A percentile compares a stretch with the other conserved stretches of the same genome.
Conservation (phyloP, 2,797 vertebrate genomes). For the Martes flavigula region DNA sequence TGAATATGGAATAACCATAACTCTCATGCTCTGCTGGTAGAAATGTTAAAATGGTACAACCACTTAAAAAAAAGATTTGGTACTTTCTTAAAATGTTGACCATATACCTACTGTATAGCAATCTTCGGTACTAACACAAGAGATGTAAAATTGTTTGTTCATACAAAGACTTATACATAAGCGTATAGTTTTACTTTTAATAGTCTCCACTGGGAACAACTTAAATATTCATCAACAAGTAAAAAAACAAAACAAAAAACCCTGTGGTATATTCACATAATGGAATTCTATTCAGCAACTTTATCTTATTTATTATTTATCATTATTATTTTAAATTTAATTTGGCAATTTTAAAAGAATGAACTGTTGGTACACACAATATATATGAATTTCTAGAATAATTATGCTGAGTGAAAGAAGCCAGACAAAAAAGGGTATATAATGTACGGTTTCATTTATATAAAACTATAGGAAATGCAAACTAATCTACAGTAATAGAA, state of each 20-base stretch:
- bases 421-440: background rate
- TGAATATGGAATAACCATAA: background rate
- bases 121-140: background rate
- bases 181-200: background rate
- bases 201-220: background rate
- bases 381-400: background rate
- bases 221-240: background rate
- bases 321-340: background rate
- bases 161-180: background rate
- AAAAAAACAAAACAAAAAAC: background rate
- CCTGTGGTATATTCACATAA: background rate
- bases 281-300: background rate
- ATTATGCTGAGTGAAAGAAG: background rate
- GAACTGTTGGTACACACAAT: background rate
- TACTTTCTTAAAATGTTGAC: background rate
- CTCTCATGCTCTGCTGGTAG: background rate
- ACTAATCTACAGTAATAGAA: background rate
- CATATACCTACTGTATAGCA: background rate
- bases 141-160: background rate
- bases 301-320: background rate
- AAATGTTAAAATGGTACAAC: background rate
- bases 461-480: constrained; percentile 4
- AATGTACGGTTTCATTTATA: background rate
- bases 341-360: background rate
- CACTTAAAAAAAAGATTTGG: background rate